Evolutionary conservation across 2,797 vertebrate genomes (phyloP).

Genomic region (Hylomyscus alleni): DNA sequence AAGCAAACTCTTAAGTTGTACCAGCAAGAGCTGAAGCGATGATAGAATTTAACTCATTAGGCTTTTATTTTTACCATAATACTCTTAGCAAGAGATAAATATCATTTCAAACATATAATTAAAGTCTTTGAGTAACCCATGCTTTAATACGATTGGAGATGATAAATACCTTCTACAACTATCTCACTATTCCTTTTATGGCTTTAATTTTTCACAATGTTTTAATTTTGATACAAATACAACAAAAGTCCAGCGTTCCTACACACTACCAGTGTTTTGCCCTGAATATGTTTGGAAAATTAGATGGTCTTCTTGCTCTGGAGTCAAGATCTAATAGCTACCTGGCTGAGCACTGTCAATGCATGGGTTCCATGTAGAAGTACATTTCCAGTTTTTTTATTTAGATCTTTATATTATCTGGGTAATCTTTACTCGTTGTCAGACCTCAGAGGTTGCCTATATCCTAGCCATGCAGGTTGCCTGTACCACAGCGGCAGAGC

Average conservation of each 20-base stretch:
- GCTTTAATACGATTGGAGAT: conserved; percentile 34
- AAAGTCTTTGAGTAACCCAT: conserved; percentile 6
- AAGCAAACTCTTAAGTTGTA: conserved; percentile 67
- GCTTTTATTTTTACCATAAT: conserved; percentile 74
- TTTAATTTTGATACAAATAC: conserved; percentile 63
- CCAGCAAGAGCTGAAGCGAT: conserved; percentile 20
- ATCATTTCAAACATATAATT: conserved; percentile 62
- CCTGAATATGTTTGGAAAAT: conserved; percentile 11
- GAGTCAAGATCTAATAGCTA: background rate
- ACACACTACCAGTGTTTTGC: background rate
- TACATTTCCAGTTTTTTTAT: conserved; percentile 10
- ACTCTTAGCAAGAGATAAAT: conserved; percentile 54
- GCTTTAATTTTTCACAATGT: background rate
- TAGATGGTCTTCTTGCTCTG: background rate
- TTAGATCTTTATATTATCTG: conserved; percentile 22
- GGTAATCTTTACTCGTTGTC: background rate
- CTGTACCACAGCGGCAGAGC: background rate
- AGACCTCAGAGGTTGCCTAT: background rate
- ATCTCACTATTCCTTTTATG: background rate
- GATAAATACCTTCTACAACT: conserved; percentile 62
- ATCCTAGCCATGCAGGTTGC: background rate
- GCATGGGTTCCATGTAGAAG: background rate
- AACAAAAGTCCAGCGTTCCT: conserved; percentile 17
- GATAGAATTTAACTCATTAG: conserved; percentile 61
- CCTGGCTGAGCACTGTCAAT: background rate